A percentile compares a stretch with the other conserved stretches of the same genome.
These are phyloP conservation scores for Coilia nasus DNA, from an alignment of 2,797 vertebrate species.

Conservation along the genomic window DNA sequence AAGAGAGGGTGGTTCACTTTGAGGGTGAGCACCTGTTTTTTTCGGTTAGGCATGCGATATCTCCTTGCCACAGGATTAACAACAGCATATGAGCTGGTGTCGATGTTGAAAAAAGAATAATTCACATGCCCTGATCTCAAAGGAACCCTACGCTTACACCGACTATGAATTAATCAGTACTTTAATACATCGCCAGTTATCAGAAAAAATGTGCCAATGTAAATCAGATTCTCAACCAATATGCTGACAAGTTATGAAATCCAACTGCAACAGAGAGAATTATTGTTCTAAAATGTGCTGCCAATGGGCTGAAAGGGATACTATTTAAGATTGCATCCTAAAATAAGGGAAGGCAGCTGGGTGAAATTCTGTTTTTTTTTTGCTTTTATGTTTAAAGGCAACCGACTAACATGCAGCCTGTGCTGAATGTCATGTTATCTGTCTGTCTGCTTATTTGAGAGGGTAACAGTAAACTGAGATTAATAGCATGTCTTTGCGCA, in stretches of 20 bases:
- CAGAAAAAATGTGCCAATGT: not conserved
- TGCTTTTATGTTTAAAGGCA: too few species aligned
- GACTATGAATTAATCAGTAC: not conserved
- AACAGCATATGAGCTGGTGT: not conserved
- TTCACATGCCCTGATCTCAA: not conserved
- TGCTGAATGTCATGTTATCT: too few species aligned
- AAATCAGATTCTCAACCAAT: not conserved
- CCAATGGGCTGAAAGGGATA: too few species aligned
- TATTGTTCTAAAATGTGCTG: not conserved
- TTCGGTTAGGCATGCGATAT: conserved; percentile 33
- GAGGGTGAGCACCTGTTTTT: conserved; percentile 35
- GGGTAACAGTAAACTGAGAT: too few species aligned
- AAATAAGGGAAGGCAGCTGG: too few species aligned
- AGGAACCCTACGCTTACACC: not conserved
- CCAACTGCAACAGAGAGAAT: not conserved
- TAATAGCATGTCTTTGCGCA: too few species aligned
- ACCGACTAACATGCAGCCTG: too few species aligned
- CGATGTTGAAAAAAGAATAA: not conserved
- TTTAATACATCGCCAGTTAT: not conserved
- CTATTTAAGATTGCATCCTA: too few species aligned
- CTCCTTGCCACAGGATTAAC: not conserved
- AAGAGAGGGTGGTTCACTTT: not conserved
- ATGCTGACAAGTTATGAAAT: not conserved
- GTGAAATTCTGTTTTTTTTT: too few species aligned
- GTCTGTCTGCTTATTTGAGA: too few species aligned